Percentiles rank a stretch among this genome's conserved stretches.
Evolutionary conservation across 2,113 vertebrate genomes (phyloP).

Genomic region (Aix galericulata): DNA sequence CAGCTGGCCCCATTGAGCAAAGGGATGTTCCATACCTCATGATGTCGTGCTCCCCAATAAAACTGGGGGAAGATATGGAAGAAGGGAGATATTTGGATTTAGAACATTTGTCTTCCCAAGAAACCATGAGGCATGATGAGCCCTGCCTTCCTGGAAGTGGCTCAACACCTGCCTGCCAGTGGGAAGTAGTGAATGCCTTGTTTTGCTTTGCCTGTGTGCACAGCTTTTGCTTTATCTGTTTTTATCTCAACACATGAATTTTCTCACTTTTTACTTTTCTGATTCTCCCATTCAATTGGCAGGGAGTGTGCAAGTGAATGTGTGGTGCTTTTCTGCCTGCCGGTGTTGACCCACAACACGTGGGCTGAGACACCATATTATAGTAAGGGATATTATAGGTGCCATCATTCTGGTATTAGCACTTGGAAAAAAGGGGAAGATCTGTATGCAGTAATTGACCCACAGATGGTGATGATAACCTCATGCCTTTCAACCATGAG

Average conservation of each 20-base stretch:
- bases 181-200: neutral
- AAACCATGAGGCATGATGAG: too few relatives aligned
- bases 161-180: neutral
- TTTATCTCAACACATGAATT: neutral
- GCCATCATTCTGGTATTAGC: neutral
- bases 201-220: neutral
- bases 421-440: neutral
- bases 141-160: neutral
- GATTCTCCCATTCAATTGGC: neutral
- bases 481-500: neutral
- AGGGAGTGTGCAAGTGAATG: neutral
- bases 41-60: neutral
- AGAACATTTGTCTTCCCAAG: neutral
- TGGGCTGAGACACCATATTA: neutral
- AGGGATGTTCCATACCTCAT: neutral
- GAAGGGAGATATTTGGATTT: neutral
- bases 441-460: neutral
- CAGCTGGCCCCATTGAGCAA: neutral
- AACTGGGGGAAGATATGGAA: neutral
- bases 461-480: neutral
- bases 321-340: neutral
- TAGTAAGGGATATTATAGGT: rapidly evolving
- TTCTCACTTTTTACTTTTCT: neutral
- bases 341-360: neutral
- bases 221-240: neutral